These are phyloP conservation scores for Zeus faber DNA, from an alignment of 2,113 vertebrate genomes.

Conservation along the genomic window DNA sequence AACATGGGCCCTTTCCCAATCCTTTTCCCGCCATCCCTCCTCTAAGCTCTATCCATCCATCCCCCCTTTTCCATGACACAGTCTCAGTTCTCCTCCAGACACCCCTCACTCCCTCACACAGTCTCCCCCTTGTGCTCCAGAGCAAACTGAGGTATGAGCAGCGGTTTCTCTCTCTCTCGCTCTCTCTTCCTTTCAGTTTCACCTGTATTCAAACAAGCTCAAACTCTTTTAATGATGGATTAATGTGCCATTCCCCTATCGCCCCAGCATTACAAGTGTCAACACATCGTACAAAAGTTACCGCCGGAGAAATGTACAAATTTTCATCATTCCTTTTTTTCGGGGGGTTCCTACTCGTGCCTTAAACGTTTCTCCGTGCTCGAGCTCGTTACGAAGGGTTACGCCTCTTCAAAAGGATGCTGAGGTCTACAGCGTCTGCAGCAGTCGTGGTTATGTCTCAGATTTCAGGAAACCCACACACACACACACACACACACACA, in stretches of 20 bases:
- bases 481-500: not conserved
- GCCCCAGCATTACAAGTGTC: too few species aligned
- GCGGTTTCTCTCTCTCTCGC: conserved; percentile 5
- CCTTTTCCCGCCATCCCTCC: conserved; percentile 28
- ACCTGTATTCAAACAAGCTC: too few species aligned
- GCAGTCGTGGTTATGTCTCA: conserved; percentile 13
- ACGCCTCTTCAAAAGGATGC: conserved; percentile 8
- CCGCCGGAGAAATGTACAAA: too few species aligned
- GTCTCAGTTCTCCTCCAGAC: too few species aligned
- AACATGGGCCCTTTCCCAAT: conserved; percentile 46
- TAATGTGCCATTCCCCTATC: too few species aligned
- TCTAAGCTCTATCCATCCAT: conserved; percentile 6
- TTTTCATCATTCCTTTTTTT: too few species aligned
- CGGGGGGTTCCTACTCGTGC: too few species aligned
- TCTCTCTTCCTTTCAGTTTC: conserved; percentile 8
- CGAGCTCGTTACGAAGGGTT: too few species aligned
- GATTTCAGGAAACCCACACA: conserved; percentile 7
- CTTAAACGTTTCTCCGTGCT: too few species aligned
- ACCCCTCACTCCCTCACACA: conserved; percentile 31
- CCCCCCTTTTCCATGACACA: conserved; percentile 24
- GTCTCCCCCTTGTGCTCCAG: conserved; percentile 43
- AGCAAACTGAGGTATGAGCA: conserved; percentile 35
- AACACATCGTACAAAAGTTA: too few species aligned
- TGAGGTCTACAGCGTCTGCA: conserved; percentile 9
- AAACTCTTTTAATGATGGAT: too few species aligned